A percentile compares a stretch with the other conserved stretches of the same genome.
These are phyloP conservation scores for Dipodomys merriami DNA, from an alignment of 2,113 vertebrate genomes.

Conservation along the genomic window DNA sequence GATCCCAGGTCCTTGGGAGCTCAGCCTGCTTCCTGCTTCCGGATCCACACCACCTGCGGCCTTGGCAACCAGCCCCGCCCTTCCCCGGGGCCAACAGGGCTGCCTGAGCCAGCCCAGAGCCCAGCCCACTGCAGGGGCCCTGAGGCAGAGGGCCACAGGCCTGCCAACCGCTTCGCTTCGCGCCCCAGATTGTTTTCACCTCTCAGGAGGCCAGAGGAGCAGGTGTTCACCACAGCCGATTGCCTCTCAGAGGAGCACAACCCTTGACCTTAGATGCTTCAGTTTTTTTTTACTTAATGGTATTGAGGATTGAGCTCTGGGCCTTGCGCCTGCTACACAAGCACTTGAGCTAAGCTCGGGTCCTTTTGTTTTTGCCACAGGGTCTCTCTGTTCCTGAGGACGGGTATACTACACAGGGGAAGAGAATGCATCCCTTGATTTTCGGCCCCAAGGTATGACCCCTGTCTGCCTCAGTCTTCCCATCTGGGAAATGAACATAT, in stretches of 20 bases:
- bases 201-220: not conserved
- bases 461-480: not conserved
- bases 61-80: constrained; percentile 64
- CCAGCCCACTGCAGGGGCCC: not conserved
- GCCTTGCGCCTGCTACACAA: no score
- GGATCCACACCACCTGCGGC: constrained; percentile 37
- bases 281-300: no score
- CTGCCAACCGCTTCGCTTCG: not conserved
- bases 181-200: not conserved
- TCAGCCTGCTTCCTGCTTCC: constrained; percentile 66
- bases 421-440: not conserved
- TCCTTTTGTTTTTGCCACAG: no score
- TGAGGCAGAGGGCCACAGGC: not conserved
- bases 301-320: no score
- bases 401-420: not conserved
- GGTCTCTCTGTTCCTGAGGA: no score
- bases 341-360: no score
- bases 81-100: not conserved
- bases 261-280: not conserved
- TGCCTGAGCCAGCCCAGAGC: not conserved
- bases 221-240: no score
- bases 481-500: not conserved
- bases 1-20: not conserved
- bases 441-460: not conserved
- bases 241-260: not conserved